Conservation (phyloP, 2,888 invertebrate species). For the Spodoptera exigua region DNA sequence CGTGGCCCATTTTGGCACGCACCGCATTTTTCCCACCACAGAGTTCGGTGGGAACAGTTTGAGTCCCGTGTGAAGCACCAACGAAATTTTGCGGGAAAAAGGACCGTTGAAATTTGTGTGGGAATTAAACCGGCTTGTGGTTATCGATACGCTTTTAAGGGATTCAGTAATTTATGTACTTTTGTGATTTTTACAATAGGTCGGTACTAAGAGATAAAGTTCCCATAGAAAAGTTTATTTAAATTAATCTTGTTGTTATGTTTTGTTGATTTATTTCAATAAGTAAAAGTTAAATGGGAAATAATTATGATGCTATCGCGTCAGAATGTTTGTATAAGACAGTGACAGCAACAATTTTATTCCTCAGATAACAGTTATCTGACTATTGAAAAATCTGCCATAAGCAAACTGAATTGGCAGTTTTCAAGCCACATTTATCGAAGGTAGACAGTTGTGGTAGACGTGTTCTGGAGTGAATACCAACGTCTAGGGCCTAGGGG, state of each 20-base stretch:
- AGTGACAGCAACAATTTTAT: too few species aligned
- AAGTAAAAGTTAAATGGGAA: too few species aligned
- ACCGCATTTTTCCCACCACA: slow-evolving; percentile 49
- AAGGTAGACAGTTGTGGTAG: too few species aligned
- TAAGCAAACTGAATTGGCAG: too few species aligned
- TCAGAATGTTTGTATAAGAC: too few species aligned
- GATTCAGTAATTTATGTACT: slow-evolving; percentile 39
- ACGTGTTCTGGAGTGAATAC: too few species aligned
- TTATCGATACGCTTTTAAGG: slow-evolving; percentile 31
- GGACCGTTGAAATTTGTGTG: slow-evolving; percentile 43
- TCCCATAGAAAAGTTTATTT: slow-evolving; percentile 21
- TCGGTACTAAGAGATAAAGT: slow-evolving; percentile 5
- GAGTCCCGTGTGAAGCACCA: slow-evolving; percentile 42
- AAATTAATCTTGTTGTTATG: not conserved
- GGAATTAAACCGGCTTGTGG: slow-evolving; percentile 33
- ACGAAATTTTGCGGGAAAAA: slow-evolving; percentile 43
- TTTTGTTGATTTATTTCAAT: too few species aligned
- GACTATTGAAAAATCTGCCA: too few species aligned
- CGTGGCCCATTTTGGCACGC: slow-evolving; percentile 44
- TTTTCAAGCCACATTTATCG: too few species aligned
- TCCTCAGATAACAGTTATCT: too few species aligned
- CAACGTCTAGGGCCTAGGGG: too few species aligned
- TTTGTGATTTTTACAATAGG: slow-evolving; percentile 29
- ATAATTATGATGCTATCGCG: too few species aligned
- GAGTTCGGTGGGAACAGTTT: slow-evolving; percentile 40